A percentile compares a stretch with the other conserved stretches of the same genome.
phyloP scores from a whole-genome alignment of 1,140 invertebrate genomes.

The Idris sp. region DNA sequence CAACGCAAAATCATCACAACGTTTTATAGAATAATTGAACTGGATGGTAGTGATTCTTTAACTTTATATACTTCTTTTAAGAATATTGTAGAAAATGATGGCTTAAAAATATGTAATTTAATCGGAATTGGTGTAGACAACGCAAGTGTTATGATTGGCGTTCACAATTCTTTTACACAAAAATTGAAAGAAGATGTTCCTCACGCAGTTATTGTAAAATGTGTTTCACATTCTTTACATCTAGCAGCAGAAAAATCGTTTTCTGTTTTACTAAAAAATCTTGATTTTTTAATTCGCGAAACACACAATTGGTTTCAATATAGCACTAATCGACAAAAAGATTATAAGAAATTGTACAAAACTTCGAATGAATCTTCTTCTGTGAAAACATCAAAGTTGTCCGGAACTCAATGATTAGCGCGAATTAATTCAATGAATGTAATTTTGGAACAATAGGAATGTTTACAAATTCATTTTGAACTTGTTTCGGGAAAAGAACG shows the following conservation, averaged over 20 bases:
- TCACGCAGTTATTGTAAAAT: conserved; percentile 55
- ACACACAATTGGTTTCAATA: conserved; percentile 67
- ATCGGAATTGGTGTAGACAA: conserved; percentile 71
- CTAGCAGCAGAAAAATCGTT: conserved; percentile 61
- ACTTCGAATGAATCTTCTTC: conserved; percentile 36
- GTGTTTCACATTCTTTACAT: conserved; percentile 61
- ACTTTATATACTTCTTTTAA: conserved; percentile 60
- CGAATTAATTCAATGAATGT: conserved; percentile 59
- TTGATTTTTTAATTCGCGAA: conserved; percentile 66
- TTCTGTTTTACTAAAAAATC: conserved; percentile 41
- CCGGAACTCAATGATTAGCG: conserved; percentile 62
- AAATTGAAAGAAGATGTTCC: conserved; percentile 33
- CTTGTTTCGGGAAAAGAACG: conserved; percentile 15
- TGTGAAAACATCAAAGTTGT: conserved; percentile 52
- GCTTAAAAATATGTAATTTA: conserved; percentile 68
- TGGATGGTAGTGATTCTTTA: conserved; percentile 63
- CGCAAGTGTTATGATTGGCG: conserved; percentile 68
- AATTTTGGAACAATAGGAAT: conserved; percentile 65
- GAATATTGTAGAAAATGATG: conserved; percentile 56
- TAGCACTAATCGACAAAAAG: conserved; percentile 66
- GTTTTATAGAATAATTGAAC: conserved; percentile 62
- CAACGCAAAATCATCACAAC: conserved; percentile 53
- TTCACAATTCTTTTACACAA: conserved; percentile 55
- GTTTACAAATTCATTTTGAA: conserved; percentile 60
- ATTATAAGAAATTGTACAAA: conserved; percentile 16